Evolutionary conservation across 2,797 vertebrate species (phyloP).

Genomic region (Dicrostonyx torquatus): DNA sequence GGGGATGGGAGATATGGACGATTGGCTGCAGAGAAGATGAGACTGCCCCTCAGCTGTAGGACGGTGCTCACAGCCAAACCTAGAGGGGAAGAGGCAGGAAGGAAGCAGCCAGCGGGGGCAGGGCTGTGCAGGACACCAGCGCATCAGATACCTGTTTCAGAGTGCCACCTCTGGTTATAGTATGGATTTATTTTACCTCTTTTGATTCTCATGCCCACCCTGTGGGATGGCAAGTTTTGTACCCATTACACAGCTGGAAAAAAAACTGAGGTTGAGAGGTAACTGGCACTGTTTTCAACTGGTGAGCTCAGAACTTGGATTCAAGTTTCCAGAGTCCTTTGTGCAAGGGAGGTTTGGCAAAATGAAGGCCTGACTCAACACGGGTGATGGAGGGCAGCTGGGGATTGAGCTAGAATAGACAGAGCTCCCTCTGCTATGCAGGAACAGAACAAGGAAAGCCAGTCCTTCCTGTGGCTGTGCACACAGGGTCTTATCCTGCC

Average conservation of each 20-base stretch:
- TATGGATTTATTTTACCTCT: background rate
- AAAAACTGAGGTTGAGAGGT: background rate
- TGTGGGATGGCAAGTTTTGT: background rate
- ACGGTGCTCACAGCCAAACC: background rate
- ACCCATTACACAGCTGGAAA: conserved; percentile 27
- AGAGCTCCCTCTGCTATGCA: background rate
- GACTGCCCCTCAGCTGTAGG: background rate
- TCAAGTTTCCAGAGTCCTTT: background rate
- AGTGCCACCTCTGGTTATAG: background rate
- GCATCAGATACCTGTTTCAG: background rate
- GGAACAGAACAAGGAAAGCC: background rate
- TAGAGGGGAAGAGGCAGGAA: background rate
- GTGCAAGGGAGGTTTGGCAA: background rate
- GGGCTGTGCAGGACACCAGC: too few species aligned
- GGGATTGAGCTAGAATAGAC: background rate
- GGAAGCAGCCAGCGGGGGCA: background rate
- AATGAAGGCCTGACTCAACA: background rate
- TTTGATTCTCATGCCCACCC: background rate
- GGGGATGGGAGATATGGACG: background rate
- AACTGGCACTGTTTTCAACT: background rate
- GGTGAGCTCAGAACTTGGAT: background rate
- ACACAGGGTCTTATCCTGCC: background rate
- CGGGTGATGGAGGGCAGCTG: background rate
- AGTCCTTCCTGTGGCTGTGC: too few species aligned
- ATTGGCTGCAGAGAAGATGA: background rate